phyloP scores from a whole-genome alignment of 2,888 invertebrate species.

The Orchesella flavescens region DNA sequence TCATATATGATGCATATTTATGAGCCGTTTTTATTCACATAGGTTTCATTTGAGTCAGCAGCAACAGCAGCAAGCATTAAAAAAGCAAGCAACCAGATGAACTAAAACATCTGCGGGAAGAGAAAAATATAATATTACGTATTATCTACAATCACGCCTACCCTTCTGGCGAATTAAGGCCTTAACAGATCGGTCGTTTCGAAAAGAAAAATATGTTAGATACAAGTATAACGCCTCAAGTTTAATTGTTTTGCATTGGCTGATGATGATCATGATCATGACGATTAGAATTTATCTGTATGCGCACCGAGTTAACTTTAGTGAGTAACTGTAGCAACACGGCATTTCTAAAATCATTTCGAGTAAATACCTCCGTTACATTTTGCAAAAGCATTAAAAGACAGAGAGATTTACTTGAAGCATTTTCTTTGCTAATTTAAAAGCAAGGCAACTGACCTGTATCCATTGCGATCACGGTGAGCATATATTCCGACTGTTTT shows the following conservation, averaged over 20 bases:
- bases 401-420: too few species aligned
- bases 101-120: constrained; percentile 27
- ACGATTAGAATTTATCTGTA: too few species aligned
- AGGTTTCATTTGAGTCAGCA: background rate
- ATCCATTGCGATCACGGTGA: constrained; percentile 94
- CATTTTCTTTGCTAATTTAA: background rate
- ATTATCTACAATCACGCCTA: constrained; percentile 55
- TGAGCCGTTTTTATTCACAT: too few species aligned
- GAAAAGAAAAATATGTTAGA: background rate
- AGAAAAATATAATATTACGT: constrained; percentile 44
- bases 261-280: background rate
- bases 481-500: constrained; percentile 85
- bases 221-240: constrained; percentile 48
- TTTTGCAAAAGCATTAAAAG: background rate
- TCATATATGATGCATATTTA: background rate
- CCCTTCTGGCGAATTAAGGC: constrained; percentile 60
- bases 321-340: too few species aligned
- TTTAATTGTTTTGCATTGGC: constrained; percentile 51
- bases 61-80: constrained; percentile 3
- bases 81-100: background rate
- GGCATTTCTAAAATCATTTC: too few species aligned
- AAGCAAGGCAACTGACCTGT: constrained; percentile 78
- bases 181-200: constrained; percentile 34
- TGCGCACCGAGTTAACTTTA: too few species aligned
- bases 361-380: too few species aligned